These are phyloP conservation scores for Rhinogobius similis DNA, from an alignment of 2,113 vertebrate species.

Conservation along the genomic window DNA sequence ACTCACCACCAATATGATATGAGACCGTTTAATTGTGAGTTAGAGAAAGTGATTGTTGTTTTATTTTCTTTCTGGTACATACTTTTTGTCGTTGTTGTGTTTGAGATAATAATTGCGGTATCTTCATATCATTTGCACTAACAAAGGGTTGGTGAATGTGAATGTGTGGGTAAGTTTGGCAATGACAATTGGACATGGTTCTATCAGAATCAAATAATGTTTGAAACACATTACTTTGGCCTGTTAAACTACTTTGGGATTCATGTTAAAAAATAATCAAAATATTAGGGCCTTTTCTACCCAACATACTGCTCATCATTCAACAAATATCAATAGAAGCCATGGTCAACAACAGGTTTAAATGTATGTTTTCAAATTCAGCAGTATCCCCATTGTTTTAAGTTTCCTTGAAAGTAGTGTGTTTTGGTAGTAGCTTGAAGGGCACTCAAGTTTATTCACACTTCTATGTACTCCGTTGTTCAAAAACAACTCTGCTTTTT, in stretches of 20 bases:
- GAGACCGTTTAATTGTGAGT: slow-evolving; percentile 26
- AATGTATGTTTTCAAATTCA: slow-evolving; percentile 13
- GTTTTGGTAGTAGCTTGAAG: slow-evolving; percentile 29
- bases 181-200: background rate
- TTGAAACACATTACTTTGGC: background rate
- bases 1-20: slow-evolving; percentile 40
- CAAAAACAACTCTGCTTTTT: background rate
- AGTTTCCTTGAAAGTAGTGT: slow-evolving; percentile 30
- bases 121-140: too few relatives aligned
- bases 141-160: too few relatives aligned
- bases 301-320: background rate
- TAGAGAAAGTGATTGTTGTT: slow-evolving; percentile 3
- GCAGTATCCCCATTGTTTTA: background rate
- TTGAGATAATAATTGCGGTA: background rate
- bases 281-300: background rate
- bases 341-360: slow-evolving; percentile 11
- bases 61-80: background rate
- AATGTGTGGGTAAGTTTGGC: background rate
- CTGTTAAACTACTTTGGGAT: background rate
- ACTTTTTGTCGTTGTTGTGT: background rate
- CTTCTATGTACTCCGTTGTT: background rate
- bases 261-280: background rate
- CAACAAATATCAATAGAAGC: background rate
- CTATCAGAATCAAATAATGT: background rate
- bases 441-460: slow-evolving; percentile 33